These are phyloP conservation scores for Anabas testudineus DNA, from an alignment of 2,797 vertebrate genomes.

Conservation along the genomic window DNA sequence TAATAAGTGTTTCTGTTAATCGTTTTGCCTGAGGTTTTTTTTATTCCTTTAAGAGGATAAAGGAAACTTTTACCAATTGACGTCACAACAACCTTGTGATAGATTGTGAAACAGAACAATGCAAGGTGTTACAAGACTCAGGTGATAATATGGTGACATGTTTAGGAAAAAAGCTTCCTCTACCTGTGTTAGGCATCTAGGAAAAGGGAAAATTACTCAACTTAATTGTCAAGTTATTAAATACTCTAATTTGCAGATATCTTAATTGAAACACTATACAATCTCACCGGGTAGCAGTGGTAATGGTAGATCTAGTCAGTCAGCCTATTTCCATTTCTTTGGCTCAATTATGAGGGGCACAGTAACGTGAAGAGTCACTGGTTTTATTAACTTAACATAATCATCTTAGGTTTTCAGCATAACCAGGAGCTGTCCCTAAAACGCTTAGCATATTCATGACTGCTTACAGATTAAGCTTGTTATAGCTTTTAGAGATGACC, in stretches of 20 bases:
- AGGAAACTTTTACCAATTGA: constrained; percentile 12
- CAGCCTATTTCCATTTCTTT: constrained; percentile 24
- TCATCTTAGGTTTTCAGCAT: constrained; percentile 51
- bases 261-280: not conserved
- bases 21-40: constrained; percentile 49
- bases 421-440: constrained; percentile 55
- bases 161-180: not conserved
- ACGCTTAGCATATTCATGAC: constrained; percentile 72
- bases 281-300: not conserved
- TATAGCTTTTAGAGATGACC: constrained; percentile 33
- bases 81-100: constrained; percentile 31
- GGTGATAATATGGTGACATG: not conserved
- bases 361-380: constrained; percentile 28
- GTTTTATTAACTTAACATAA: constrained; percentile 60
- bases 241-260: constrained; percentile 1
- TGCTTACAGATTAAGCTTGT: constrained; percentile 47
- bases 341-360: constrained; percentile 1
- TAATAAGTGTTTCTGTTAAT: constrained; percentile 41
- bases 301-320: not conserved
- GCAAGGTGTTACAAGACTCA: not conserved
- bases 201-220: not conserved
- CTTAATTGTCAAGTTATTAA: constrained; percentile 9
- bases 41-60: constrained; percentile 32
- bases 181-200: not conserved
- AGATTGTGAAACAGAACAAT: constrained; percentile 21